These are phyloP conservation scores for Oreochromis niloticus DNA, from an alignment of 2,113 vertebrate genomes.

Conservation along the genomic window DNA sequence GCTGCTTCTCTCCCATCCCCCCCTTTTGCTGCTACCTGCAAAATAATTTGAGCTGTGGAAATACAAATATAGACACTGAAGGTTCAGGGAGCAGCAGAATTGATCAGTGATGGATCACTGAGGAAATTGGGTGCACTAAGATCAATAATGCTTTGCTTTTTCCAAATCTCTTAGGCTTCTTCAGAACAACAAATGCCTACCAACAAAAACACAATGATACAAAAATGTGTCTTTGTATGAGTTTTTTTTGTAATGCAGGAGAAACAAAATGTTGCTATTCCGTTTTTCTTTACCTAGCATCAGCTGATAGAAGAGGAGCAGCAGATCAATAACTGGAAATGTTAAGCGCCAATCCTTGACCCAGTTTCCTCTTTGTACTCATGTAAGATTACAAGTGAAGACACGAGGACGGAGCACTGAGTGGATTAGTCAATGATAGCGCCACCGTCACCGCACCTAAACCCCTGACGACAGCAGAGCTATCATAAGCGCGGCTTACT, in stretches of 20 bases:
- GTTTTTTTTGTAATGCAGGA: not conserved
- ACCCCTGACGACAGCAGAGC: conserved; percentile 37
- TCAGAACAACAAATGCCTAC: not conserved
- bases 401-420: not conserved
- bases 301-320: not conserved
- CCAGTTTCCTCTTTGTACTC: not conserved
- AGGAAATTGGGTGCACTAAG: not conserved
- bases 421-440: conserved; percentile 42
- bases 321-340: not conserved
- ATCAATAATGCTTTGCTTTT: not conserved
- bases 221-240: not conserved
- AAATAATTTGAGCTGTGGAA: not conserved
- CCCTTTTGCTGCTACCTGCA: not conserved
- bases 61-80: not conserved
- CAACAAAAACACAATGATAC: not conserved
- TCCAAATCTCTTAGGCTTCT: not conserved
- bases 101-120: not conserved
- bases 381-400: not conserved
- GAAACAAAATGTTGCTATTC: not conserved
- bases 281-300: not conserved
- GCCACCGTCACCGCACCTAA: not conserved
- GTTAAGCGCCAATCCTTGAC: not conserved
- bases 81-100: not conserved
- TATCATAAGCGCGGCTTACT: conserved; percentile 26
- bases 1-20: not conserved